phyloP scores from a whole-genome alignment of 1,140 invertebrate genomes.

The Homalodisca vitripennis region DNA sequence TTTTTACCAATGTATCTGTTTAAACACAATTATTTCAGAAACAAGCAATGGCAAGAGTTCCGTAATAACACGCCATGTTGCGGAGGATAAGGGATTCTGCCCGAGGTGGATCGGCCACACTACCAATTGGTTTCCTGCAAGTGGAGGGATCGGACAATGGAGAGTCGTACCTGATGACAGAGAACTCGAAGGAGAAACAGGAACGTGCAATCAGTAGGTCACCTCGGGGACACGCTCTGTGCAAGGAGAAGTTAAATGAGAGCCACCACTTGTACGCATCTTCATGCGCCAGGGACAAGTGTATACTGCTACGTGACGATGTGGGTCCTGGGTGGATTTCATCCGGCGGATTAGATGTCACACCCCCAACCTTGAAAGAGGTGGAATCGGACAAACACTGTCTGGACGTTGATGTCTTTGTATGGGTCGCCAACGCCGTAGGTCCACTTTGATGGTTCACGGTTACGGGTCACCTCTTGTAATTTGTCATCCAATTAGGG shows the following conservation, averaged over 20 bases:
- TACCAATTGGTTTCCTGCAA: constrained; percentile 98
- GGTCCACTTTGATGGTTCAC: constrained; percentile 98
- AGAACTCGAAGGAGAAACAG: constrained; percentile 74
- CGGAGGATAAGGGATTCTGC: constrained; percentile 94
- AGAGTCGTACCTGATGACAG: constrained; percentile 85
- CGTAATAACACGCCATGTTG: constrained; percentile 99
- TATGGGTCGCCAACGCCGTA: constrained; percentile 97
- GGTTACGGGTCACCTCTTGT: too few relatives aligned
- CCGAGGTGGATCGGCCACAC: constrained; percentile 99
- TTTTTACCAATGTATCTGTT: too few relatives aligned
- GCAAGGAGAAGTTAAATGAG: constrained; percentile 85
- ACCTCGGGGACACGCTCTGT: constrained; percentile 90
- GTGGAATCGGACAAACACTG: constrained; percentile 99
- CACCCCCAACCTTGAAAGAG: constrained; percentile 95
- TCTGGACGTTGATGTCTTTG: constrained; percentile 98
- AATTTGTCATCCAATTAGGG: too few relatives aligned
- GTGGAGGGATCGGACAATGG: constrained; percentile 88
- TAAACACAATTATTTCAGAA: constrained; percentile 63
- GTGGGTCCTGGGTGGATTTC: constrained; percentile 97
- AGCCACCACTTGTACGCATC: constrained; percentile 87
- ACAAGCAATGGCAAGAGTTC: constrained; percentile 99
- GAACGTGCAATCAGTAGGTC: constrained; percentile 88
- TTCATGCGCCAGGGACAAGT: constrained; percentile 96
- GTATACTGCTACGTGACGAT: constrained; percentile 91
- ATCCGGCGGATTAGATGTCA: constrained; percentile 98